phyloP scores from a whole-genome alignment of 2,797 vertebrate genomes.

The Alauda arvensis region DNA sequence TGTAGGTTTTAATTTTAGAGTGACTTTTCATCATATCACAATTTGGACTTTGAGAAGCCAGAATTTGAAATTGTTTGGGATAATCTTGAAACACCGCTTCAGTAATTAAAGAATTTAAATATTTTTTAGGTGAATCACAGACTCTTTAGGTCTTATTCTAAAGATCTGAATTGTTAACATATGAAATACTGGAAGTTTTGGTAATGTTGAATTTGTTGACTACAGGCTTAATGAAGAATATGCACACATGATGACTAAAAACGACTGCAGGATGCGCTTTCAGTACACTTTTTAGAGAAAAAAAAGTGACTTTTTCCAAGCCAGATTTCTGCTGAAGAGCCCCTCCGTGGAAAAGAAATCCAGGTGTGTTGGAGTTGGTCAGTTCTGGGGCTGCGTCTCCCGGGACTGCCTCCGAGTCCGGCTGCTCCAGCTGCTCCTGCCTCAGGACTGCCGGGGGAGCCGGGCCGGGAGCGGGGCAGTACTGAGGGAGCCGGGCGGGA shows the following conservation, averaged over 20 bases:
- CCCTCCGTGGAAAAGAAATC: fast-evolving
- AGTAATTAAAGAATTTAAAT: neutral
- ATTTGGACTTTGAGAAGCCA: neutral
- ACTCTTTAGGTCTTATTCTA: neutral
- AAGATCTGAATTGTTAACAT: neutral
- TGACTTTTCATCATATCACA: neutral
- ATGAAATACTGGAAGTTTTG: fast-evolving
- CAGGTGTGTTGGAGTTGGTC: fast-evolving
- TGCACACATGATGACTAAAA: fast-evolving
- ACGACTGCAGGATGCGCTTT: fast-evolving
- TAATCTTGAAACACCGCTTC: neutral
- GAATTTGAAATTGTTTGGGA: neutral
- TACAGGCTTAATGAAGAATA: neutral
- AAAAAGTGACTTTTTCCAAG: no score
- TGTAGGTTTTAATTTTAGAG: neutral
- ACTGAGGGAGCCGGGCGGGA: neutral
- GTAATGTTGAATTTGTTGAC: neutral
- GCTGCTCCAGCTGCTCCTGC: neutral
- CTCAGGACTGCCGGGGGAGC: neutral
- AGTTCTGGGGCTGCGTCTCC: neutral
- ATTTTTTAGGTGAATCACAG: neutral
- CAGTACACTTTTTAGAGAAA: no score
- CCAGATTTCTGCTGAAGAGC: neutral
- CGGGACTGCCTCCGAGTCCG: neutral
- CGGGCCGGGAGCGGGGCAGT: neutral